These are phyloP conservation scores for Lithosia quadra DNA, from an alignment of 2,888 invertebrate species.

Conservation along the genomic window DNA sequence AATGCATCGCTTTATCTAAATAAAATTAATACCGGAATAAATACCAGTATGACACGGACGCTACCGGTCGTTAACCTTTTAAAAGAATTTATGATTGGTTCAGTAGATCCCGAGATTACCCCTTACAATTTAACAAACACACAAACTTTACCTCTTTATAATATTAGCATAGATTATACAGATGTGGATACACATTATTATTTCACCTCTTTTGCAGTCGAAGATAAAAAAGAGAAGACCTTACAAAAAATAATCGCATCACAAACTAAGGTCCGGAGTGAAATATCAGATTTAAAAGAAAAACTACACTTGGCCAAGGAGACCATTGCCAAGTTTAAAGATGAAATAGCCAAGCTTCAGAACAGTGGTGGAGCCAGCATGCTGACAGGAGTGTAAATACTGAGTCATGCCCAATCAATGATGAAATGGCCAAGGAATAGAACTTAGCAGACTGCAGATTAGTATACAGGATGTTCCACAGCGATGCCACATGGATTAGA, in stretches of 20 bases:
- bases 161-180: background rate
- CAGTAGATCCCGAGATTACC: too few species aligned
- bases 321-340: slow-evolving; percentile 93
- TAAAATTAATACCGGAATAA: too few species aligned
- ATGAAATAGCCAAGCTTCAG: slow-evolving; percentile 88
- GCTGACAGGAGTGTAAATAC: slow-evolving; percentile 46
- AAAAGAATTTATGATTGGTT: too few species aligned
- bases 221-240: slow-evolving; percentile 94
- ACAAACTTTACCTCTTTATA: too few species aligned
- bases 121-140: too few species aligned
- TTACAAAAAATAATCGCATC: slow-evolving; percentile 92
- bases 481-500: too few species aligned
- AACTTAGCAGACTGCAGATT: too few species aligned
- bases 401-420: too few species aligned
- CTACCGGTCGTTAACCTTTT: too few species aligned
- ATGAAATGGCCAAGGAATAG: background rate
- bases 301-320: slow-evolving; percentile 94
- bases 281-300: slow-evolving; percentile 94
- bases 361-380: slow-evolving; percentile 57
- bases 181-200: background rate
- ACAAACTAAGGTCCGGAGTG: slow-evolving; percentile 92
- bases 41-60: too few species aligned
- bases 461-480: too few species aligned
- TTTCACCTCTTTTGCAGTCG: slow-evolving; percentile 88
- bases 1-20: too few species aligned